phyloP scores from a whole-genome alignment of 2,113 vertebrate species.

The Collichthys lucidus region DNA sequence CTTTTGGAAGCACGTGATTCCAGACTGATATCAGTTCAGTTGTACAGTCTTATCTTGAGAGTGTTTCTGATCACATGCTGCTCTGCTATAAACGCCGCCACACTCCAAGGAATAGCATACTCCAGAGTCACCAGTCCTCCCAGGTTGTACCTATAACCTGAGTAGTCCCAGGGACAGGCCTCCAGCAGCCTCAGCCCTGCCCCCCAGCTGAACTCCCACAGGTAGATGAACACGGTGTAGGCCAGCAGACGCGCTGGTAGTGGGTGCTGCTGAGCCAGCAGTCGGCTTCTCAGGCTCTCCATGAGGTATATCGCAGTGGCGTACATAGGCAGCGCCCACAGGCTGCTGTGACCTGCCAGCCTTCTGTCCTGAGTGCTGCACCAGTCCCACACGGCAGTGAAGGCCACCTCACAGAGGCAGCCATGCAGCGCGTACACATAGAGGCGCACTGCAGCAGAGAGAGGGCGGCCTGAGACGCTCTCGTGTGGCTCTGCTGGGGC shows the following conservation, averaged over 20 bases:
- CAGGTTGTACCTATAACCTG: constrained; percentile 77
- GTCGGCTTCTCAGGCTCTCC: constrained; percentile 71
- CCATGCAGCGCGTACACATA: constrained; percentile 85
- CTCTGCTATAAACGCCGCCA: constrained; percentile 81
- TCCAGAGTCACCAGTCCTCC: constrained; percentile 84
- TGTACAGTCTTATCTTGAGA: constrained; percentile 74
- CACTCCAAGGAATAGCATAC: constrained; percentile 81
- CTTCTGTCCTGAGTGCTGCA: constrained; percentile 73
- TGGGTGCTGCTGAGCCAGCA: constrained; percentile 58
- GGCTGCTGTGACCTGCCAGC: constrained; percentile 81
- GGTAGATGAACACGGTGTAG: constrained; percentile 82
- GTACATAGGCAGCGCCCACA: constrained; percentile 85
- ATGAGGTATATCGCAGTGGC: constrained; percentile 80
- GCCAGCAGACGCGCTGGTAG: constrained; percentile 68
- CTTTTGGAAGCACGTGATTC: constrained; percentile 16
- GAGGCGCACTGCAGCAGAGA: constrained; percentile 68
- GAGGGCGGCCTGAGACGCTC: background rate
- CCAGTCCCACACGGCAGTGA: constrained; percentile 80
- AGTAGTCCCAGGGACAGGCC: constrained; percentile 87
- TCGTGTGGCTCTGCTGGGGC: background rate
- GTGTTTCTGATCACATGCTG: constrained; percentile 82
- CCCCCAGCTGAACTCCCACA: constrained; percentile 85
- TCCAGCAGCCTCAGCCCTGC: constrained; percentile 69
- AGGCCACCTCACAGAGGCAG: constrained; percentile 83
- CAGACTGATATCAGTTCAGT: constrained; percentile 19